These are phyloP conservation scores for Haliclystus octoradiatus DNA, from an alignment of 30 jellyfish, hydroid and myxozoan species.

Conservation along the genomic window DNA sequence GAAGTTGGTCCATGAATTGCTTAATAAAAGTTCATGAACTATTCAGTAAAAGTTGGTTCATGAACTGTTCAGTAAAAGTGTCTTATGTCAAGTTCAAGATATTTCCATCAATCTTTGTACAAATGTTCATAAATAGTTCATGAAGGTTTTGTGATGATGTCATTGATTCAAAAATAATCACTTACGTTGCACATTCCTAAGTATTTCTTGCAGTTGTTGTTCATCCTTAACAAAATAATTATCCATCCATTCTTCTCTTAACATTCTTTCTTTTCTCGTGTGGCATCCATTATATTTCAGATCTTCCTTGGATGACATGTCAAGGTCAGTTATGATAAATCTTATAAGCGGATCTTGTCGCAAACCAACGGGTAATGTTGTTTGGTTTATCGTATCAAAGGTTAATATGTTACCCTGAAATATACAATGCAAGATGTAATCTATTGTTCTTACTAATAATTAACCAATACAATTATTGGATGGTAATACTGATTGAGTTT, in stretches of 20 bases:
- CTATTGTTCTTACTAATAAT: background rate
- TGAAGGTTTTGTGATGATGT: too few relatives aligned
- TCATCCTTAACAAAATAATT: slow-evolving; percentile 44
- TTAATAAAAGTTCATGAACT: too few relatives aligned
- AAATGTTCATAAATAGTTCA: too few relatives aligned
- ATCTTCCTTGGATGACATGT: slow-evolving; percentile 31
- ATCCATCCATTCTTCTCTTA: slow-evolving; percentile 27
- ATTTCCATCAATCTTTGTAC: too few relatives aligned
- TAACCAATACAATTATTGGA: background rate
- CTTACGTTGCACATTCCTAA: slow-evolving; percentile 37
- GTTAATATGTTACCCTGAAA: slow-evolving; percentile 55
- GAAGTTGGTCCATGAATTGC: too few relatives aligned
- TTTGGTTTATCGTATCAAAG: slow-evolving; percentile 41
- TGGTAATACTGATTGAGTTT: background rate
- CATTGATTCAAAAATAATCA: too few relatives aligned
- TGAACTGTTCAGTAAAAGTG: too few relatives aligned
- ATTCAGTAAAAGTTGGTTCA: too few relatives aligned
- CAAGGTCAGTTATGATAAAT: slow-evolving; percentile 67
- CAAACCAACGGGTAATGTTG: slow-evolving; percentile 60
- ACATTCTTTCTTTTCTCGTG: slow-evolving; percentile 23
- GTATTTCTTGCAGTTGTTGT: slow-evolving; percentile 19
- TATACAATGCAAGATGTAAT: background rate
- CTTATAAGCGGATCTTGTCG: slow-evolving; percentile 17
- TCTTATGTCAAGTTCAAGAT: too few relatives aligned
- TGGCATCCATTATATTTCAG: slow-evolving; percentile 59